phyloP scores from a whole-genome alignment of 2,888 invertebrate genomes.

The Leptura quadrifasciata region DNA sequence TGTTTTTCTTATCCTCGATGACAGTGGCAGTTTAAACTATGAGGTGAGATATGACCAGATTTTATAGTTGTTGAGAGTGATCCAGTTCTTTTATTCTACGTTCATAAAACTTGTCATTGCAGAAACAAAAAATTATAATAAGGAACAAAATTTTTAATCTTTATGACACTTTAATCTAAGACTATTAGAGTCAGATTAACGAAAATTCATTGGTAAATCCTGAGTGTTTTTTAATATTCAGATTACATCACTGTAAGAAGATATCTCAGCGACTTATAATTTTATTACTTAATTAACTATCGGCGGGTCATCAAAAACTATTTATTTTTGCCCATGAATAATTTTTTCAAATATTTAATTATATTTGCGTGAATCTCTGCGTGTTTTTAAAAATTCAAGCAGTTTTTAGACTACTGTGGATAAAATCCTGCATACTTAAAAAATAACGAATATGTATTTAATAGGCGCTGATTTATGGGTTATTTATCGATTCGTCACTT shows the following conservation, averaged over 20 bases:
- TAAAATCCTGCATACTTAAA: neutral
- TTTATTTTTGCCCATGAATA: neutral
- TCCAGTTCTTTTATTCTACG: neutral
- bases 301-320: neutral
- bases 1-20: no score
- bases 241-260: conserved; percentile 9
- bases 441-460: neutral
- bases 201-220: conserved; percentile 11
- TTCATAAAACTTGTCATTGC: neutral
- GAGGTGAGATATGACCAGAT: no score
- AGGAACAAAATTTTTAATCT: neutral
- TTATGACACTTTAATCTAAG: conserved; percentile 5
- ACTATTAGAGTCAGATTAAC: conserved; percentile 6
- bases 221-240: neutral
- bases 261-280: neutral
- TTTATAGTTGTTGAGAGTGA: no score
- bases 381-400: neutral
- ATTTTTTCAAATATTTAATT: neutral
- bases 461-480: neutral
- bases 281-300: neutral
- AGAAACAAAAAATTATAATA: neutral
- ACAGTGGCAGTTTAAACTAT: no score
- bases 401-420: neutral
- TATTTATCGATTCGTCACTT: neutral
- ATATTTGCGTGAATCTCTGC: neutral